Percentiles rank a stretch among this genome's conserved stretches.
Evolutionary conservation across 2,888 invertebrate genomes (phyloP).

Genomic region (Opisthograptis luteolata): DNA sequence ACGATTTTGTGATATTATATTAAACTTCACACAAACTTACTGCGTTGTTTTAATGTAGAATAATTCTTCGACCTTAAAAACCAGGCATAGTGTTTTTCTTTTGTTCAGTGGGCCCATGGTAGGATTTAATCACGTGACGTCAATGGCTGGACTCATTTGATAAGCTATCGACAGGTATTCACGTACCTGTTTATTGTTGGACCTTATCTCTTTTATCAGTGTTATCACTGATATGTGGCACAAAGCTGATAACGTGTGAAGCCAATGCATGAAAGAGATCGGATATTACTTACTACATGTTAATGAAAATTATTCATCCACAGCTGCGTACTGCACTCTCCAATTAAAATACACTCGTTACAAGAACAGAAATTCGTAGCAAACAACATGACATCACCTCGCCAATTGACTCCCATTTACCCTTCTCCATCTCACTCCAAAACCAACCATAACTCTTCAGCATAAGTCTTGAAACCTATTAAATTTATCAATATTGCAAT

Average conservation of each 20-base stretch:
- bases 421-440: constrained; percentile 7
- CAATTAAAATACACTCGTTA: not conserved
- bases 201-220: constrained; percentile 6
- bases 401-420: constrained; percentile 53
- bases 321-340: not conserved
- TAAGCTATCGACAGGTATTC: constrained; percentile 24
- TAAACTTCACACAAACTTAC: constrained; percentile 7
- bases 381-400: constrained; percentile 48
- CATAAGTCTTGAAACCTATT: constrained; percentile 5
- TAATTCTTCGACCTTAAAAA: too few relatives aligned
- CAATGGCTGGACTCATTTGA: constrained; percentile 16
- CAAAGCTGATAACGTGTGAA: constrained; percentile 25
- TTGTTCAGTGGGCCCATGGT: too few relatives aligned
- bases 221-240: constrained; percentile 12
- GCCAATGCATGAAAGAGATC: not conserved
- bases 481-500: constrained; percentile 2
- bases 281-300: not conserved
- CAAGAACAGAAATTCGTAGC: not conserved
- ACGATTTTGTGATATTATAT: constrained; percentile 7
- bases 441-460: constrained; percentile 1
- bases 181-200: constrained; percentile 10
- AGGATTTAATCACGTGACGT: constrained; percentile 8
- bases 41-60: constrained; percentile 5
- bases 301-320: not conserved
- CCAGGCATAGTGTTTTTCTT: too few relatives aligned